Evolutionary conservation across 2,113 vertebrate genomes (phyloP).

Genomic region (Sander lucioperca): DNA sequence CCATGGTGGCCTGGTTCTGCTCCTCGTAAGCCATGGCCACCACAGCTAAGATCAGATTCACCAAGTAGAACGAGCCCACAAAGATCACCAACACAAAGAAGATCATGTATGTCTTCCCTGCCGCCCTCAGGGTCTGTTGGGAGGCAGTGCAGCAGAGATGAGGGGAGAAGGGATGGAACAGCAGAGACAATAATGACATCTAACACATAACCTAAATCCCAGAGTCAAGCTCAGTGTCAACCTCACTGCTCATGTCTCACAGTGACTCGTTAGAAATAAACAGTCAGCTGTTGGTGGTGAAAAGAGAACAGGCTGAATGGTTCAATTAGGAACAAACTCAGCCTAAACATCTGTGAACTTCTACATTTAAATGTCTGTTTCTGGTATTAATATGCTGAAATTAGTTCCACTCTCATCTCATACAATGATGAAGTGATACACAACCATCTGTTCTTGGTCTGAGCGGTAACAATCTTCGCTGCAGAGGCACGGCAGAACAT

Average conservation of each 20-base stretch:
- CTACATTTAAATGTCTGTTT: neutral
- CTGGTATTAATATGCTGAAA: neutral
- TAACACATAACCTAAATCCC: slow-evolving; percentile 15
- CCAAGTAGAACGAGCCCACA: slow-evolving; percentile 98
- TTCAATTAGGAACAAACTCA: neutral
- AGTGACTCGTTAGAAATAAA: slow-evolving; percentile 57
- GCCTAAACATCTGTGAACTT: slow-evolving; percentile 8
- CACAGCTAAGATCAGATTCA: slow-evolving; percentile 98
- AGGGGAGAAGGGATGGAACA: neutral
- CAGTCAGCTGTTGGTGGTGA: slow-evolving; percentile 9
- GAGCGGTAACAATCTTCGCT: slow-evolving; percentile 1
- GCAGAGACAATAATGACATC: slow-evolving; percentile 26
- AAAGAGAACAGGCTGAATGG: neutral
- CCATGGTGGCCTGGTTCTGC: slow-evolving; percentile 97
- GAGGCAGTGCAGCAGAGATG: neutral
- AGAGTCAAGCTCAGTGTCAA: slow-evolving; percentile 2
- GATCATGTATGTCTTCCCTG: slow-evolving; percentile 99
- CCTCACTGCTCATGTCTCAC: slow-evolving; percentile 5
- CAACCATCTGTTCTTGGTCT: neutral
- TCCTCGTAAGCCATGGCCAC: slow-evolving; percentile 99
- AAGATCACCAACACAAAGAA: slow-evolving; percentile 99
- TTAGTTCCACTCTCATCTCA: neutral
- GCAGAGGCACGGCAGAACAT: neutral
- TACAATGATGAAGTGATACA: neutral
- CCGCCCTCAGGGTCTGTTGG: slow-evolving; percentile 92